phyloP scores from a whole-genome alignment of 2,888 invertebrate genomes.

The Heteromyza rotundicornis region DNA sequence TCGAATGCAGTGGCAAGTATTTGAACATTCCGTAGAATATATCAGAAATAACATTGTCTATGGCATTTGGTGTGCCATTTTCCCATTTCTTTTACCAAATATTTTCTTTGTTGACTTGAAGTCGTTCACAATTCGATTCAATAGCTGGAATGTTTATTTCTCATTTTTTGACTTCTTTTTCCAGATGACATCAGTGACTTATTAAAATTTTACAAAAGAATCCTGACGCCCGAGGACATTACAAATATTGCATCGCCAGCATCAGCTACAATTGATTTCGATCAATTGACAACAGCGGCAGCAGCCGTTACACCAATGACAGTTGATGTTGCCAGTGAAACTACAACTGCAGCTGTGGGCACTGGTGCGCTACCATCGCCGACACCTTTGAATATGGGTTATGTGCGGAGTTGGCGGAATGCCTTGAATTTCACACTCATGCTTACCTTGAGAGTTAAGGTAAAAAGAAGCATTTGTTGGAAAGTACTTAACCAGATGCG shows the following conservation, averaged over 20 bases:
- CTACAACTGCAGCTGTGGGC: constrained; percentile 23
- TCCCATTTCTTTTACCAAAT: neutral
- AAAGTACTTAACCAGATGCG: too few relatives aligned
- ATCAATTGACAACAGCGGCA: constrained; percentile 16
- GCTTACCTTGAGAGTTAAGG: constrained; percentile 60
- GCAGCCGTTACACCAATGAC: neutral
- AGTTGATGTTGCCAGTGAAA: neutral
- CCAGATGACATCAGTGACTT: constrained; percentile 61
- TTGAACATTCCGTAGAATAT: too few relatives aligned
- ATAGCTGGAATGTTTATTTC: too few relatives aligned
- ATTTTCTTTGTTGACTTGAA: constrained; percentile 1
- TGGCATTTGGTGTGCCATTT: neutral
- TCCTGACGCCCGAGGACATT: constrained; percentile 48
- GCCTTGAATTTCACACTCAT: constrained; percentile 59
- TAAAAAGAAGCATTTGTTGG: too few relatives aligned
- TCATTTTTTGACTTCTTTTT: constrained; percentile 20
- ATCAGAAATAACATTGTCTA: too few relatives aligned
- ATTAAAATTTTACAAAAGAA: constrained; percentile 60
- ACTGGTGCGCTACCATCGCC: constrained; percentile 36
- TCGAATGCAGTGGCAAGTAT: constrained; percentile 60
- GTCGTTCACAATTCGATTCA: too few relatives aligned
- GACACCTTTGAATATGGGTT: constrained; percentile 57
- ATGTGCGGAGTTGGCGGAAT: constrained; percentile 56
- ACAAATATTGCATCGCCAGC: constrained; percentile 5
- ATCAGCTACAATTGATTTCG: constrained; percentile 17